Percentiles rank a stretch among this genome's conserved stretches.
Evolutionary conservation across 2,113 vertebrate species (phyloP).

Genomic region (Tiliqua scincoides): DNA sequence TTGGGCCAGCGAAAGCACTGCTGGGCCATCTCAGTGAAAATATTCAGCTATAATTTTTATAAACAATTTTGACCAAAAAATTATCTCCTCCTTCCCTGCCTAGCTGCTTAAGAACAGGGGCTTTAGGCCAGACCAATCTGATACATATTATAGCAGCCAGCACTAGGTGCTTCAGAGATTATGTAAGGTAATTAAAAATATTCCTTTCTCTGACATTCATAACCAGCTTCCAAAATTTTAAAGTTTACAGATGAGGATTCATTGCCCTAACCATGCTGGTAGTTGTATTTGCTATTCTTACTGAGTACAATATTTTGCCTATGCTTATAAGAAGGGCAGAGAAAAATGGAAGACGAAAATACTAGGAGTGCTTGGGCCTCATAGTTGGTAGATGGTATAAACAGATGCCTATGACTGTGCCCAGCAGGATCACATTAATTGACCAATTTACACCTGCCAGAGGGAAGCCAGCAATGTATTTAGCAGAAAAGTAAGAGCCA

Average conservation of each 20-base stretch:
- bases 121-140: neutral
- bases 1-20: neutral
- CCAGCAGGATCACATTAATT: neutral
- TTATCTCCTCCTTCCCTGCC: neutral
- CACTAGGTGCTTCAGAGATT: neutral
- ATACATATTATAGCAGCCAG: no score
- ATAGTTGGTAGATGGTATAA: neutral
- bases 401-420: constrained; percentile 4
- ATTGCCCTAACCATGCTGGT: neutral
- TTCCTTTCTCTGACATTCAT: neutral
- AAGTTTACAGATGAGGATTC: neutral
- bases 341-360: neutral
- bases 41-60: neutral
- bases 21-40: no score
- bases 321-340: neutral
- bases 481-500: neutral
- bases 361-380: neutral
- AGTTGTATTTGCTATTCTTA: neutral
- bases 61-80: neutral
- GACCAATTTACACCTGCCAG: constrained; percentile 18
- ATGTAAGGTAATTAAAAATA: neutral
- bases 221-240: neutral
- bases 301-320: neutral
- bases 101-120: neutral
- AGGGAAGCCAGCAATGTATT: constrained; percentile 16